Evolutionary conservation across 2,888 invertebrate genomes (phyloP).

Genomic region (Minunthozetes semirufus): DNA sequence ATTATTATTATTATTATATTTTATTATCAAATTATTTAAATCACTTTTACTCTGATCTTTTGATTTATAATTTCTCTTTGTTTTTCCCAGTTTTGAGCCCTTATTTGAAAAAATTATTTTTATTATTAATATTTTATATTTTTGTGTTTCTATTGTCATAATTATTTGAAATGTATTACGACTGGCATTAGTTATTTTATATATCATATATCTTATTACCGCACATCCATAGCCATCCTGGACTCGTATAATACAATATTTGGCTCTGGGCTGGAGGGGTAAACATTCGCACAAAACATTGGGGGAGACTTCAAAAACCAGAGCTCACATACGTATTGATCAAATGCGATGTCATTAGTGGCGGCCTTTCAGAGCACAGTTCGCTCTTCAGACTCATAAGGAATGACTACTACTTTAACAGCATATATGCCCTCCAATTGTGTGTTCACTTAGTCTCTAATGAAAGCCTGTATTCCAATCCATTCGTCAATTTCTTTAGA

Average conservation of each 20-base stretch:
- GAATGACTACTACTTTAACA: not conserved
- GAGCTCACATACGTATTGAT: not conserved
- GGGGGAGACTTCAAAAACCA: not conserved
- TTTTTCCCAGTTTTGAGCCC: not conserved
- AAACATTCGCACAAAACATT: not conserved
- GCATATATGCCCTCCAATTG: no score
- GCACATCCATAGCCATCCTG: not conserved
- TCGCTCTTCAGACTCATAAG: not conserved
- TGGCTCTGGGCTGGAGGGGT: constrained; percentile 4
- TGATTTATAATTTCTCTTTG: no score
- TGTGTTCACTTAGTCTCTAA: no score
- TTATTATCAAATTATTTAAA: no score
- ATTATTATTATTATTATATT: no score
- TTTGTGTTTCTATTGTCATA: not conserved
- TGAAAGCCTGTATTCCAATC: no score
- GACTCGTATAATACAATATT: not conserved
- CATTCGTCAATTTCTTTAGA: no score
- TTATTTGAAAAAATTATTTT: not conserved
- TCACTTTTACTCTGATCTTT: no score
- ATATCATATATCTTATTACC: constrained; percentile 4
- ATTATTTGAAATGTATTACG: not conserved
- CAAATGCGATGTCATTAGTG: constrained; percentile 12
- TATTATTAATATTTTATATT: not conserved
- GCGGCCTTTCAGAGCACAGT: constrained; percentile 2
- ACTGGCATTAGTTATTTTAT: not conserved